phyloP scores from a whole-genome alignment of 2,888 invertebrate species.

The Melanostoma scalare region DNA sequence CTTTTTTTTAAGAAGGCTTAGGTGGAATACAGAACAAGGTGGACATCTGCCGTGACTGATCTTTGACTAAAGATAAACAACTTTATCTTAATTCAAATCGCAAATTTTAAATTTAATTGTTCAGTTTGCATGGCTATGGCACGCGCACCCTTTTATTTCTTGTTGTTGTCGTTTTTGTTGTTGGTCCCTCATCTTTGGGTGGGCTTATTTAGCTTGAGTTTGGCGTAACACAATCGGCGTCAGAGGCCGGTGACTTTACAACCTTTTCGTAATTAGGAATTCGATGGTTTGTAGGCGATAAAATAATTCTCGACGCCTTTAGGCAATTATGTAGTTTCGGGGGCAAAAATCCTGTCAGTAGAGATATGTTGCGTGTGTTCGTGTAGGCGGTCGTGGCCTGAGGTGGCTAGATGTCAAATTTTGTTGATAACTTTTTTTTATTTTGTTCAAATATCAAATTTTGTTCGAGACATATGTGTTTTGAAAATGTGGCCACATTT shows the following conservation, averaged over 20 bases:
- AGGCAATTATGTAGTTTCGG: conserved; percentile 45
- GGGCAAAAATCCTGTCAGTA: conserved; percentile 40
- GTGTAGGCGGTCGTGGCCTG: conserved; percentile 34
- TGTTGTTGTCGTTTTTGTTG: background rate
- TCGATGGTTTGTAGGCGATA: conserved; percentile 62
- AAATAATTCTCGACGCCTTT: conserved; percentile 66
- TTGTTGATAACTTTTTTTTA: conserved; percentile 13
- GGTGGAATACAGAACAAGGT: conserved; percentile 38
- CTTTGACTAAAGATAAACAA: conserved; percentile 50
- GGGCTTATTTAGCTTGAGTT: conserved; percentile 50
- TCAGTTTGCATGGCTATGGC: conserved; percentile 37
- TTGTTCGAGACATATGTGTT: conserved; percentile 40
- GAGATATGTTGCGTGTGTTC: conserved; percentile 37
- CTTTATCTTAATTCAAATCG: conserved; percentile 71
- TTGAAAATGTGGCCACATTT: conserved; percentile 54
- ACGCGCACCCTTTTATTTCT: conserved; percentile 60
- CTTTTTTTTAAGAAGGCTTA: conserved; percentile 15
- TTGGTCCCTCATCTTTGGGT: conserved; percentile 15
- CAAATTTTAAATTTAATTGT: conserved; percentile 69
- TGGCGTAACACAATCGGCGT: conserved; percentile 29
- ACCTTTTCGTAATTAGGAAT: conserved; percentile 61
- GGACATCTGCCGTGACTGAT: conserved; percentile 72
- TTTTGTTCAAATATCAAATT: conserved; percentile 17
- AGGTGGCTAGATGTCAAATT: conserved; percentile 15
- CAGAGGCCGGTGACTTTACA: conserved; percentile 43